Evolutionary conservation across 2,113 vertebrate species (phyloP).

Genomic region (Anthoscopus minutus): DNA sequence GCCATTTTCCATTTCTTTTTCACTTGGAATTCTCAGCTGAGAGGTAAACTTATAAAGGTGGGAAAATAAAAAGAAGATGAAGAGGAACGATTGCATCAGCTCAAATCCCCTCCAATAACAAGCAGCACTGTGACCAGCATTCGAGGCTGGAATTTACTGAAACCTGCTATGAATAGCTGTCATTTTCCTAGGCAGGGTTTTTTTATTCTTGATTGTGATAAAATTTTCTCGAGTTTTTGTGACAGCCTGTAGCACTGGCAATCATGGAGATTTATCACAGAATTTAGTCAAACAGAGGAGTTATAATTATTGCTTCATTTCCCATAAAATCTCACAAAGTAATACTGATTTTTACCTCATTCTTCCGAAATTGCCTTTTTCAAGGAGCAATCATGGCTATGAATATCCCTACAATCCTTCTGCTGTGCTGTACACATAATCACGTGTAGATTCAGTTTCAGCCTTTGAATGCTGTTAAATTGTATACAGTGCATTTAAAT

Average conservation of each 20-base stretch:
- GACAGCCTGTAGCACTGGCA: background rate
- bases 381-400: background rate
- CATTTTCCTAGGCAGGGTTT: background rate
- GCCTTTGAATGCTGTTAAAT: background rate
- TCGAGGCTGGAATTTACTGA: background rate
- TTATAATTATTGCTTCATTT: background rate
- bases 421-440: background rate
- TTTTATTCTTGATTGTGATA: background rate
- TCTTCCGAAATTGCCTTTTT: background rate
- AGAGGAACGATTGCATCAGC: constrained; percentile 22
- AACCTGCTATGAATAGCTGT: background rate
- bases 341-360: background rate
- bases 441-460: background rate
- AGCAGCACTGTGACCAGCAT: background rate
- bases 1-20: constrained; percentile 31
- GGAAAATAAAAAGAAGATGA: constrained; percentile 32
- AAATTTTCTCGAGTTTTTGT: background rate
- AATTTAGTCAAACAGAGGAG: background rate
- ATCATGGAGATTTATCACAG: background rate
- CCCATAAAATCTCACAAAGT: background rate
- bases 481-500: background rate
- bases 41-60: constrained; percentile 29
- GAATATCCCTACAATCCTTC: background rate
- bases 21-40: constrained; percentile 39
- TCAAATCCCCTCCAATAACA: constrained; percentile 8